These are phyloP conservation scores for Ophion ventricosus DNA, from an alignment of 2,888 invertebrate genomes.

Conservation along the genomic window DNA sequence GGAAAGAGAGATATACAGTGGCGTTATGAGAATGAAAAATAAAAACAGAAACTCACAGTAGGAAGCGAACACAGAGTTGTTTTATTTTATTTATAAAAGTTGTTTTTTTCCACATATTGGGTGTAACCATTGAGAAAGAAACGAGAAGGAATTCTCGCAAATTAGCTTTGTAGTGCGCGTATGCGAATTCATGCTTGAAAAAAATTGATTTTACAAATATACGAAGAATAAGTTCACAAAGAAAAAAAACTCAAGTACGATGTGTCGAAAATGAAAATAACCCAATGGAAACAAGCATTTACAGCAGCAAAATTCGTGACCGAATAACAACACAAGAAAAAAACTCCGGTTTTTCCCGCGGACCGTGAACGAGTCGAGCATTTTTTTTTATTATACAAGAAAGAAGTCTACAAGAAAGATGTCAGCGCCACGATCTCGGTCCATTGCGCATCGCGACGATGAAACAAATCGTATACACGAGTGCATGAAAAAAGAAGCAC, in stretches of 20 bases:
- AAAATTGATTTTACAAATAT: conserved; percentile 33
- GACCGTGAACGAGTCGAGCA: conserved; percentile 47
- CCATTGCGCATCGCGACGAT: conserved; percentile 39
- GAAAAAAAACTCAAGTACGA: conserved; percentile 26
- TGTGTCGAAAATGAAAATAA: conserved; percentile 24
- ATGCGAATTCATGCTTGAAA: conserved; percentile 63
- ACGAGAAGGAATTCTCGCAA: conserved; percentile 57
- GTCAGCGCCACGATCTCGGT: conserved; percentile 49
- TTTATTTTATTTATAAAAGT: conserved; percentile 33
- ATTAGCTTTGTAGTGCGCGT: conserved; percentile 63
- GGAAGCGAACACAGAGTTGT: conserved; percentile 66
- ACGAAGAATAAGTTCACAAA: conserved; percentile 20
- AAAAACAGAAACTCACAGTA: conserved; percentile 58
- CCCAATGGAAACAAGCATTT: conserved; percentile 62
- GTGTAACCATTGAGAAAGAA: conserved; percentile 62
- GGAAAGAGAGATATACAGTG: conserved; percentile 30
- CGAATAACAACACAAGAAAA: conserved; percentile 6
- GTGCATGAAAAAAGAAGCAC: conserved; percentile 41
- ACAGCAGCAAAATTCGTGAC: conserved; percentile 63
- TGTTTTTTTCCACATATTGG: conserved; percentile 37
- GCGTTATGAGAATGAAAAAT: conserved; percentile 45
- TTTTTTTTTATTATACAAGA: not conserved
- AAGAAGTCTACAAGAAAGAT: conserved; percentile 11
- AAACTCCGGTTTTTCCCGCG: conserved; percentile 39
- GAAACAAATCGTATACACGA: conserved; percentile 1